A percentile compares a stretch with the other conserved stretches of the same genome.
These are phyloP conservation scores for Sebastes taczanowskii DNA, from an alignment of 2,797 vertebrate species.

Conservation along the genomic window DNA sequence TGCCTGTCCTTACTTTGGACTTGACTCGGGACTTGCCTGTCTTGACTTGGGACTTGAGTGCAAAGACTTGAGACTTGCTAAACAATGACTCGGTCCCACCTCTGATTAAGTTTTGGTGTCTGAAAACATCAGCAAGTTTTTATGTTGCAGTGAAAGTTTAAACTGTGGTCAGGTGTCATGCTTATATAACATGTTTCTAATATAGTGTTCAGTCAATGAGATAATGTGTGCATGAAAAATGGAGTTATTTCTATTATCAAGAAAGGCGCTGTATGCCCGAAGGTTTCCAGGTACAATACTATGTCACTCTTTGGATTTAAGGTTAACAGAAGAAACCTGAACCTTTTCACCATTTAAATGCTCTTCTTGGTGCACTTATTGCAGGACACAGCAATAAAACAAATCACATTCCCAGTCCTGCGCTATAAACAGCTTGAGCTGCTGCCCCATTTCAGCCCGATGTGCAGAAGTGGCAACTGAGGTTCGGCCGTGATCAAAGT, in stretches of 20 bases:
- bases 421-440: conserved; percentile 32
- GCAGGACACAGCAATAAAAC: conserved; percentile 33
- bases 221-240: background rate
- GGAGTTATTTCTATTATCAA: background rate
- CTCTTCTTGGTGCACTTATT: conserved; percentile 42
- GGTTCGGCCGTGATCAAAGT: conserved; percentile 62
- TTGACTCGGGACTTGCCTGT: no score
- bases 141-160: background rate
- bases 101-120: background rate
- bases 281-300: background rate
- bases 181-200: background rate
- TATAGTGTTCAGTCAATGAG: background rate
- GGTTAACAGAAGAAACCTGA: conserved; percentile 15
- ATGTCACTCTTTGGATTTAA: background rate
- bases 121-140: background rate
- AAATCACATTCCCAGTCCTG: conserved; percentile 39
- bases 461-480: conserved; percentile 60
- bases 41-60: no score
- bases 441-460: conserved; percentile 39
- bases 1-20: no score
- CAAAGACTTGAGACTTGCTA: no score
- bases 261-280: background rate
- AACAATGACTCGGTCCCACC: no score
- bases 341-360: conserved; percentile 9
- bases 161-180: background rate